Evolutionary conservation across 2,888 invertebrate genomes (phyloP), one percentile per base, ranked within the genome.

Genomic region (Mesorhabditis sp.): DNA sequence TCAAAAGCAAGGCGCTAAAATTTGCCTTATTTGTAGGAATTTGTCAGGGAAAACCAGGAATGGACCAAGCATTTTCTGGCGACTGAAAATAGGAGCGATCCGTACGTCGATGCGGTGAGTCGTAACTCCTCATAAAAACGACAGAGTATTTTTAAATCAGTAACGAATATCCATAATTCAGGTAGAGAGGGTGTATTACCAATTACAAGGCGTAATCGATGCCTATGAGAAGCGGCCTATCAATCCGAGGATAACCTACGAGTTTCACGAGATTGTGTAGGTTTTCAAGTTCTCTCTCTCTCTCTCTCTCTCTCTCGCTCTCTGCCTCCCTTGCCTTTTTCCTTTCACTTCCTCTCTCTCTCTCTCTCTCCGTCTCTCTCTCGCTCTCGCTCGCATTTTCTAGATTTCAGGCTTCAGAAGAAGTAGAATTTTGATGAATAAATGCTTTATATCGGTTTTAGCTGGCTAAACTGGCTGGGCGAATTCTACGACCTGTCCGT

Each of bases 401-500:
- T n/a, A n/a, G n/a, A n/a, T n/a, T n/a, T 28, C 28, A 28, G 28
- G 28, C 28, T 1, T 28, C 28, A 28, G 28, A 28, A 28, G 28
- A 2, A 28, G 2, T 28, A 28, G 28, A 28, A 28, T 28, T 28
- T 28, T 28, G 28, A 28, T 28, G 28, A 28, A 28, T 28, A 1
- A 28, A 28, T 1, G 28, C 28, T 28, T 28, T 13, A 1, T 50
- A 13, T 50, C 58, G 7, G 7, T 50, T 50, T n/a, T 50, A 50
- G 58, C 7, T 50, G 7, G 10, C 7, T 50, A n/a, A 50, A 50
- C 58, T 50, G 58, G 58, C 58, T 50, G n/a, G 58, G 58, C 7
- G 58, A 50, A 50, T 50, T 50, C 58, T 50, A 50, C n/a, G 58
- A 50, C n/a, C 58, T 50, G 7, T 50, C 58, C 58, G 58, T n/a